Evolutionary conservation across 2,888 invertebrate species (phyloP), one percentile per base, ranked within the genome.

Genomic region (Barypeithes pellucidus): DNA sequence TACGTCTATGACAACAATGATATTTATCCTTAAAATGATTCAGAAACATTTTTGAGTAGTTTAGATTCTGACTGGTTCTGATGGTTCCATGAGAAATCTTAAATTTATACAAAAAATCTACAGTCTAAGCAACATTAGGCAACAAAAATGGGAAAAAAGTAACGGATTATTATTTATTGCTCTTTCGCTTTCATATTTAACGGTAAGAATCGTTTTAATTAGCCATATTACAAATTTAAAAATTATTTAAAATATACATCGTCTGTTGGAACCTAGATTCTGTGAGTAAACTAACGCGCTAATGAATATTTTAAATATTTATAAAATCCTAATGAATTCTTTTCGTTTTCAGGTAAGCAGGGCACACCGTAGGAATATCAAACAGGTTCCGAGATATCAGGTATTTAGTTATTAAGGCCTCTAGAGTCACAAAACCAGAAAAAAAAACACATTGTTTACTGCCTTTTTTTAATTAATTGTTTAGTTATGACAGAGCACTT

Each of bases 331-430:
- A 71, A 71, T n/a, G 43, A 54, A 47, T 50, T 71, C 52, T 39
- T 71, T 70, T 59, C 62, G 14, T 43, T 71, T 71, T 59, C 66
- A 71, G 66, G 71, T 71, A 71, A 71, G 66, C 47, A 20, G 65
- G 50, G 45, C 66, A 43, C 16, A 52, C 41, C 22, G 4, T 33
- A 47, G 14, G 66, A 71, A 71, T 59, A 50, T 62, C 20, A 71
- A 71, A 66, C 71, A 65, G 60, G 66, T 60, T 66, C 45, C 20
- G 61, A 24, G 61, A 41, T 45, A 33, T 20, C 61, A 61, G 41
- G 24, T 61, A 41, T 57, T 57, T 57, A 33, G 33, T 33, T 57
- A 29, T 57, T 57, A 57, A 57, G 11, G 54, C 18, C 16, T 57
- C 33, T 57, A 57, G 54, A 57, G n/a, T 14, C 16, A n/a, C n/a